Conservation (phyloP, 2,797 vertebrate genomes). For the Chelonia mydas region DNA sequence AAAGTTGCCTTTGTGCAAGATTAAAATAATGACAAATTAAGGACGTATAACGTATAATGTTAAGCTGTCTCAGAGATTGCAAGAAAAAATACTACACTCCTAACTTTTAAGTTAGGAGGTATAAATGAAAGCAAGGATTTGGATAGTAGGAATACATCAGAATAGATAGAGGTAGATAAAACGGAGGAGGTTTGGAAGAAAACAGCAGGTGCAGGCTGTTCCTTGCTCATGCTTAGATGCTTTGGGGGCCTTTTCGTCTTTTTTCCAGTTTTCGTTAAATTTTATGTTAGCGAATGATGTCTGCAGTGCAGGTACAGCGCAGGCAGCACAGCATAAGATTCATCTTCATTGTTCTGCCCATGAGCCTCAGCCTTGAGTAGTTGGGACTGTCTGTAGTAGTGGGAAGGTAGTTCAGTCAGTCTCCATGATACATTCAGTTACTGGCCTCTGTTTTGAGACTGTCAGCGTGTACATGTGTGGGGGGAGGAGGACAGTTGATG, state of each 20-base stretch:
- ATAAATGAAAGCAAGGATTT: slow-evolving; percentile 7
- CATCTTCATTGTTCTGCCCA: not conserved
- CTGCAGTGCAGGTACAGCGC: not conserved
- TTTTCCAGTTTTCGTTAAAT: not conserved
- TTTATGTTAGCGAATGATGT: not conserved
- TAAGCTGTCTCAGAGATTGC: slow-evolving; percentile 14
- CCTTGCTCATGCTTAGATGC: not conserved
- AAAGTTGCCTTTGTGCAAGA: not conserved
- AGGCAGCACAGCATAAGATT: not conserved
- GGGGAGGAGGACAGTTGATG: not conserved
- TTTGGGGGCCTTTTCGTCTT: not conserved
- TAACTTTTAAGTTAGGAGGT: not conserved
- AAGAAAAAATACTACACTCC: not conserved
- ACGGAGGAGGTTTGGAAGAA: not conserved
- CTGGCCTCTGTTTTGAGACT: not conserved
- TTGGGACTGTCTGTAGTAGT: not conserved
- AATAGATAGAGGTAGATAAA: not conserved
- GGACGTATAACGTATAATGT: not conserved
- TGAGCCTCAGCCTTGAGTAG: not conserved
- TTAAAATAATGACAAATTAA: slow-evolving; percentile 28
- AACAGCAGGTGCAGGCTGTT: not conserved
- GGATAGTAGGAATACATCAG: not conserved
- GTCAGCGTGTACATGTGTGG: not conserved
- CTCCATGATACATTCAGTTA: not conserved
- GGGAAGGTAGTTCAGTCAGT: not conserved